Evolutionary conservation across 2,797 vertebrate species (phyloP).

Genomic region (Siniperca obscura): DNA sequence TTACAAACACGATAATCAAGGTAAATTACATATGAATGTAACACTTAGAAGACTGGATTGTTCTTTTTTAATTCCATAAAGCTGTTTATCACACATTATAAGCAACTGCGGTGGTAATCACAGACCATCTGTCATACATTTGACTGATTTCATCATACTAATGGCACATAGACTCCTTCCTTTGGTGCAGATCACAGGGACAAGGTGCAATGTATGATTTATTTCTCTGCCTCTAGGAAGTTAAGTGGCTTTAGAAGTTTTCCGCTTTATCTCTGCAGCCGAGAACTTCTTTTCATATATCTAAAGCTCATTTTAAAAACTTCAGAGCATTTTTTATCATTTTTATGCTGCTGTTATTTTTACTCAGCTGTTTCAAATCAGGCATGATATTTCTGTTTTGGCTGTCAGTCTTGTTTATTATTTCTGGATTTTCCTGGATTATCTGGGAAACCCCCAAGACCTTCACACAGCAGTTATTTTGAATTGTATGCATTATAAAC

Average conservation of each 20-base stretch:
- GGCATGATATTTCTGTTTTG: conserved; percentile 47
- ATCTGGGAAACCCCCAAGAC: conserved; percentile 63
- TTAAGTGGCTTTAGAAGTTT: conserved; percentile 60
- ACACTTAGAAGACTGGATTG: background rate
- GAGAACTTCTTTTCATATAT: conserved; percentile 50
- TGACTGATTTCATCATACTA: conserved; percentile 8
- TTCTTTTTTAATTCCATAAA: conserved; percentile 1
- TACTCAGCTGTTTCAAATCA: conserved; percentile 31
- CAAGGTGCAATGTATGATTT: conserved; percentile 29
- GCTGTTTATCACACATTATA: conserved; percentile 16
- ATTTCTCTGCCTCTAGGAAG: conserved; percentile 41
- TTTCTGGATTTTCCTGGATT: conserved; percentile 67
- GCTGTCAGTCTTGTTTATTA: conserved; percentile 66
- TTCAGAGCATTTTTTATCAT: conserved; percentile 54
- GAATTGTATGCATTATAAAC: conserved; percentile 19
- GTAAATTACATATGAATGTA: background rate
- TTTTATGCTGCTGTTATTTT: conserved; percentile 60
- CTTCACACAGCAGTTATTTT: conserved; percentile 41
- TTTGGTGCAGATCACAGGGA: conserved; percentile 1
- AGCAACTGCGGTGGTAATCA: conserved; percentile 17
- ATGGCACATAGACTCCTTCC: background rate
- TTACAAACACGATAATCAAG: conserved; percentile 3
- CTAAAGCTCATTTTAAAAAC: conserved; percentile 55
- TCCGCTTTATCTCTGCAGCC: conserved; percentile 39
- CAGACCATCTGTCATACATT: conserved; percentile 10